Evolutionary conservation across 2,888 invertebrate genomes (phyloP).

Genomic region (Sylvicola cinctus): DNA sequence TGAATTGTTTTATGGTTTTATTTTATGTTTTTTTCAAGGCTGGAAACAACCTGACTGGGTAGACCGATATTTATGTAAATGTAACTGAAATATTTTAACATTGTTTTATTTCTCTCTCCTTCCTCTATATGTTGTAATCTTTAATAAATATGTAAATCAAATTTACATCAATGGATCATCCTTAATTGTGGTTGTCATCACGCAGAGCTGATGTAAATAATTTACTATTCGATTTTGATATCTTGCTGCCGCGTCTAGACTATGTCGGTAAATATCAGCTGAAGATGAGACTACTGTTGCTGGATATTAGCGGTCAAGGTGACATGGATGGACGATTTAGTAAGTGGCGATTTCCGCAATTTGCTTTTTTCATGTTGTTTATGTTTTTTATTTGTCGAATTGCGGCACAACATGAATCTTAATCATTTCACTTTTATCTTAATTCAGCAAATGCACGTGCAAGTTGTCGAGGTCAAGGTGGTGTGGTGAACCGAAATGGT

Average conservation of each 20-base stretch:
- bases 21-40: not conserved
- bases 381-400: not conserved
- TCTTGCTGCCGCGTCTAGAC: slow-evolving; percentile 20
- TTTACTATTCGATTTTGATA: slow-evolving; percentile 19
- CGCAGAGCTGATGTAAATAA: slow-evolving; percentile 18
- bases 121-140: no score
- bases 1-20: slow-evolving; percentile 4
- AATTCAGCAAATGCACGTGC: slow-evolving; percentile 20
- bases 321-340: slow-evolving; percentile 20
- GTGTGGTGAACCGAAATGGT: slow-evolving; percentile 12
- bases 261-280: slow-evolving; percentile 21
- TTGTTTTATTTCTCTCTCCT: no score
- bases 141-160: no score
- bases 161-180: no score
- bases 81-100: no score
- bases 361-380: not conserved
- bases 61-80: no score
- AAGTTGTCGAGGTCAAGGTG: slow-evolving; percentile 20
- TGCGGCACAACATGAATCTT: not conserved
- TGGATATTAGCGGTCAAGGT: slow-evolving; percentile 22
- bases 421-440: slow-evolving; percentile 1
- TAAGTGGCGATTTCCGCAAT: slow-evolving; percentile 11
- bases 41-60: no score
- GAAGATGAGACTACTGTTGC: slow-evolving; percentile 18
- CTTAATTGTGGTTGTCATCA: slow-evolving; percentile 2